Percentiles rank a stretch among this genome's conserved stretches.
Evolutionary conservation across 2,113 vertebrate genomes (phyloP).

Genomic region (Corythaeola cristata): DNA sequence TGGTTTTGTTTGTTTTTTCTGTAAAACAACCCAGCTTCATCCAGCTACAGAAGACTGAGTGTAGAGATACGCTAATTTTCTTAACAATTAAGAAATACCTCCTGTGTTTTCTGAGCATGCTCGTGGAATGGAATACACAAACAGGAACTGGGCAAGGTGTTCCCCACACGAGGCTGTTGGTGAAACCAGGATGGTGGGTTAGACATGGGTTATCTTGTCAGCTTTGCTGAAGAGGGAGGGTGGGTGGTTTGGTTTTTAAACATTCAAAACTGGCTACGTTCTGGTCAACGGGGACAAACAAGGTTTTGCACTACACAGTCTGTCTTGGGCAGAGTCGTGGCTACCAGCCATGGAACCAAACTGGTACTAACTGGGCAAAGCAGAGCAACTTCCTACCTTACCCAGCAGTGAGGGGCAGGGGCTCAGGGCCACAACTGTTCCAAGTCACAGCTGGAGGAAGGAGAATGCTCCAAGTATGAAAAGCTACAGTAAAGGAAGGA

Average conservation of each 20-base stretch:
- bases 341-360: background rate
- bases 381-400: background rate
- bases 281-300: background rate
- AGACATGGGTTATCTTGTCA: background rate
- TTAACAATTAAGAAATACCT: background rate
- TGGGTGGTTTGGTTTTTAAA: background rate
- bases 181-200: background rate
- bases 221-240: background rate
- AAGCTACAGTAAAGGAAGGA: background rate
- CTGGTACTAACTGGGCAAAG: fast-evolving
- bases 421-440: fast-evolving
- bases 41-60: background rate
- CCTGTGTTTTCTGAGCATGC: background rate
- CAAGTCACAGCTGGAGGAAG: background rate
- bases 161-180: background rate
- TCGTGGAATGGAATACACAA: background rate
- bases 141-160: background rate
- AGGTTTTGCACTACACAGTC: background rate
- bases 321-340: background rate
- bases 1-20: background rate
- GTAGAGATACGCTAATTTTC: background rate
- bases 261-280: background rate
- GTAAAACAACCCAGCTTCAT: background rate
- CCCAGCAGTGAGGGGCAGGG: background rate
- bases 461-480: background rate